Conservation (phyloP, 2,888 invertebrate species). For the Dioctria rufipes region DNA sequence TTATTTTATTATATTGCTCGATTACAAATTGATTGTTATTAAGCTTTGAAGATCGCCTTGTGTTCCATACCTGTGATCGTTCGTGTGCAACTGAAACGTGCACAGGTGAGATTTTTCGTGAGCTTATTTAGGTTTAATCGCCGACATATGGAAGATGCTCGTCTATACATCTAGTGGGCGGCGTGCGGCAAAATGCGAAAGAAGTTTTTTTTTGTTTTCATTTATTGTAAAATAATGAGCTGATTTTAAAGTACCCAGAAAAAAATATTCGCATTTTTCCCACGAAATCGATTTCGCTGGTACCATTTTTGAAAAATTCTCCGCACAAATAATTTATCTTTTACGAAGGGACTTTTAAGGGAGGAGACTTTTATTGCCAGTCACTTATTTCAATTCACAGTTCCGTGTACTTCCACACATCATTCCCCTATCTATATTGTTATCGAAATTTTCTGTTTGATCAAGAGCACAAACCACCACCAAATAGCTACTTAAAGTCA, state of each 20-base stretch:
- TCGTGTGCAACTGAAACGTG: conserved; percentile 47
- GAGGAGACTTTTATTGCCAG: background rate
- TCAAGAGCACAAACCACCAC: background rate
- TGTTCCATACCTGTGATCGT: conserved; percentile 30
- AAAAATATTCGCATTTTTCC: background rate
- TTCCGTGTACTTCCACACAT: too few relatives aligned
- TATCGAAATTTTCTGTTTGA: background rate
- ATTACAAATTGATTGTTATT: conserved; percentile 70
- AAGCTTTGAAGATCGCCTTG: conserved; percentile 33
- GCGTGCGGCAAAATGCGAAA: background rate
- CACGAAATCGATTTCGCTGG: background rate
- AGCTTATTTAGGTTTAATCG: background rate
- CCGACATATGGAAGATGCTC: background rate
- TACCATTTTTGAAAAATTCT: background rate
- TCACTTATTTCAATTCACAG: background rate
- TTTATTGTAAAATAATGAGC: background rate
- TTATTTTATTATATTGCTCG: conserved; percentile 60
- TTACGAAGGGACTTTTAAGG: background rate
- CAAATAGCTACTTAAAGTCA: background rate
- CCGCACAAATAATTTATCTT: too few relatives aligned
- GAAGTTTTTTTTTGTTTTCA: background rate
- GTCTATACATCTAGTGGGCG: background rate
- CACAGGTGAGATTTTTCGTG: conserved; percentile 25
- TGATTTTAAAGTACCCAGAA: background rate
- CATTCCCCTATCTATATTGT: background rate